These are phyloP conservation scores for Drosophila atripex DNA, from an alignment of 2,888 invertebrate genomes.

Conservation along the genomic window DNA sequence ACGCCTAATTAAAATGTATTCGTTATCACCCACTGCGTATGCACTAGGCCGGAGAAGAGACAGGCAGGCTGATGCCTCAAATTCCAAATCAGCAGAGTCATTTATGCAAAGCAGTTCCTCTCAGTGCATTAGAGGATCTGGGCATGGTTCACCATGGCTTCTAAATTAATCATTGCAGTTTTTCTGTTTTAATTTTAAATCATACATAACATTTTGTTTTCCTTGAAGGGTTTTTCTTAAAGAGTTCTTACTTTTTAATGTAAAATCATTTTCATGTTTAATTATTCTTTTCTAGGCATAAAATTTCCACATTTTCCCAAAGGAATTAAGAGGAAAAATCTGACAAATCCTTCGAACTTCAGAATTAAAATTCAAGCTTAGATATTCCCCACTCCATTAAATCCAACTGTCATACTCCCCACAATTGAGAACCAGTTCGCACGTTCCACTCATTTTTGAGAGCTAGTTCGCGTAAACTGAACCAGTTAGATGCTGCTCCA, in stretches of 20 bases:
- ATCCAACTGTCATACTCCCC: neutral
- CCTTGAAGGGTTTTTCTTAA: no score
- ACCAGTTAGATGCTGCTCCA: neutral
- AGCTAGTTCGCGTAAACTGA: neutral
- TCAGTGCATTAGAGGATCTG: neutral
- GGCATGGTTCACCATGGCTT: neutral
- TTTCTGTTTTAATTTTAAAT: no score
- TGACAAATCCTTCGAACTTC: no score
- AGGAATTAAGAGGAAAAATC: no score
- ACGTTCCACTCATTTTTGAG: neutral
- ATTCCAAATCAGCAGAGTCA: neutral
- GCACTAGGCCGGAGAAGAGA: neutral
- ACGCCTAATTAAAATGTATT: slow-evolving; percentile 28
- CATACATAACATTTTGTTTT: no score
- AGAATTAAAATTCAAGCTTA: no score
- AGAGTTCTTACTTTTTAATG: no score
- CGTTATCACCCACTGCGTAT: slow-evolving; percentile 10
- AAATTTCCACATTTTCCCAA: no score
- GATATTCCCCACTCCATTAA: neutral
- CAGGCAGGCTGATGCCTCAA: neutral
- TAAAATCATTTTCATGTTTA: no score
- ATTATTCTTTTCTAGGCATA: no score
- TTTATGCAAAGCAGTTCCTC: neutral
- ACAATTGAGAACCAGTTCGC: neutral
- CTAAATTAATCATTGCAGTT: no score